Percentiles rank a stretch among this genome's conserved stretches.
phyloP scores from a whole-genome alignment of 2,113 vertebrate genomes.

The Puma concolor region DNA sequence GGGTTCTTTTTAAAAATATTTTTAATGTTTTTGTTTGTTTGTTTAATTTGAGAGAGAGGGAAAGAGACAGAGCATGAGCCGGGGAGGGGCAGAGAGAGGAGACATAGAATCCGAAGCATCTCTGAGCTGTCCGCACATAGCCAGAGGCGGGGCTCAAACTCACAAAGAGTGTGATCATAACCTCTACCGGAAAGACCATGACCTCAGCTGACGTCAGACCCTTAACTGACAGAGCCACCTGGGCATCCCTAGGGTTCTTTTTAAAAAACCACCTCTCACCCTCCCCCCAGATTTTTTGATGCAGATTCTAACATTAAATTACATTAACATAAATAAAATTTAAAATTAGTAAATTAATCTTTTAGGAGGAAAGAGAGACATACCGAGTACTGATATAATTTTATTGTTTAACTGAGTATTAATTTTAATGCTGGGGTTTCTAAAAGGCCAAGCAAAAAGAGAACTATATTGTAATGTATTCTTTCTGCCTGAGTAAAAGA shows the following conservation, averaged over 20 bases:
- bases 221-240: too few species aligned
- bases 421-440: not conserved
- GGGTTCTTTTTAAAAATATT: too few species aligned
- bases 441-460: not conserved
- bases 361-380: not conserved
- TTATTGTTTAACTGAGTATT: not conserved
- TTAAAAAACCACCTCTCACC: not conserved
- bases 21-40: not conserved
- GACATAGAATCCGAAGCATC: too few species aligned
- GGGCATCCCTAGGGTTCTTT: too few species aligned
- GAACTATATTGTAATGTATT: not conserved
- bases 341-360: not conserved
- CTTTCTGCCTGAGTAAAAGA: conserved; percentile 32
- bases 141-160: too few species aligned
- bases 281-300: not conserved
- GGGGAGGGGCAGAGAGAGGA: too few species aligned
- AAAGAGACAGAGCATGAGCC: too few species aligned
- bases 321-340: not conserved
- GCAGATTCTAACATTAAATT: conserved; percentile 22
- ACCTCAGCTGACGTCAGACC: too few species aligned
- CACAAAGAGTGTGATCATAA: fast-evolving
- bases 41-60: too few species aligned
- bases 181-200: too few species aligned
- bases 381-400: not conserved
- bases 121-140: too few species aligned